Evolutionary conservation across 35 echinoderm and acorn worm species (phyloP), one percentile per base, ranked within the genome.

Genomic region (Heliocidaris tuberculata): DNA sequence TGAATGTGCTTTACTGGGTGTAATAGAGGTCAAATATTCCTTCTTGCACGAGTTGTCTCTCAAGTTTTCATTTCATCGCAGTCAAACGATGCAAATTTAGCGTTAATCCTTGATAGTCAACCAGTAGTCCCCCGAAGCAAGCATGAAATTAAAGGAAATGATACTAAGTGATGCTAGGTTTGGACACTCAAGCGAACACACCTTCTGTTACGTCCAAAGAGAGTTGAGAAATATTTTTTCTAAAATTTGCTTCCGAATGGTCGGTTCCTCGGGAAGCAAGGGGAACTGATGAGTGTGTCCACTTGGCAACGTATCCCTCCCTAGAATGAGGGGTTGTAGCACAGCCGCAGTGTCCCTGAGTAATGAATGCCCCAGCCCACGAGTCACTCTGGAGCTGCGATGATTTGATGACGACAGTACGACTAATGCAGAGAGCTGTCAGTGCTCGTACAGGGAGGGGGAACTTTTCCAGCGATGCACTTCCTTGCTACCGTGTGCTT

Each of bases 281-380:
- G 31, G 47, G 47, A 32, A 48, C 47, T 89, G 87, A 48, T 19
- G 87, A 89, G 87, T n/a, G 31, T 48, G 87, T 89, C 32, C 87
- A 47, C 87, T 89, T 89, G 87, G 87, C 87, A 89, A 89, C 87
- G 31, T 89, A 32, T 89, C 87, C 87, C 87, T 89, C 87, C 87
- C 87, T 32, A 7, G 87, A 89, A 89, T 89, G 31, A 47, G 31
- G 0, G 87, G 21, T 48, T 47, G 87, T 32, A 32, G 31, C 31
- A 24, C 31, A 17, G 31, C 8, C 87, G 24, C 87, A 47, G 87
- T 11, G 87, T 89, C 31, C 12, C 31, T 32, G 87, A 89, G 87
- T 48, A 32, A 48, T 89, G 31, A 32, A 48, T 89, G 31, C 87
- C 65, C 65, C 65, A 27, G 87, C 47, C 47, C 47, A 31, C 31